A percentile compares a stretch with the other conserved stretches of the same genome.
phyloP scores from a whole-genome alignment of 2,113 vertebrate genomes.

The Mugil cephalus region DNA sequence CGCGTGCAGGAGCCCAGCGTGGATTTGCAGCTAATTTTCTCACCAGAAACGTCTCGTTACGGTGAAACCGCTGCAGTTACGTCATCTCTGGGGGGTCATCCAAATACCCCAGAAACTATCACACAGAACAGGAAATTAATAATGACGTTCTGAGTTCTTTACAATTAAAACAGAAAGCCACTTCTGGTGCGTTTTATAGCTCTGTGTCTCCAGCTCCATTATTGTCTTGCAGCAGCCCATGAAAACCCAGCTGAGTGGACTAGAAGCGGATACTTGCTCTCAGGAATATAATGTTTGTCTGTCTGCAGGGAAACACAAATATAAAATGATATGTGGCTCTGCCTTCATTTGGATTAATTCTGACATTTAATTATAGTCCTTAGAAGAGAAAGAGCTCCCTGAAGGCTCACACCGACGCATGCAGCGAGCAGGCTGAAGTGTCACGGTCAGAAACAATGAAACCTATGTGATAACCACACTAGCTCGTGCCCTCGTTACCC shows the following conservation, averaged over 20 bases:
- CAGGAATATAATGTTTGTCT: not conserved
- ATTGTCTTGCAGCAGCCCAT: not conserved
- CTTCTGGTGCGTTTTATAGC: conserved; percentile 26
- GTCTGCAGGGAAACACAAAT: not conserved
- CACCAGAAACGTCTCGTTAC: conserved; percentile 40
- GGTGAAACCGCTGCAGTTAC: conserved; percentile 48
- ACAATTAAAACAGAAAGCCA: conserved; percentile 42
- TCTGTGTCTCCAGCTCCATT: conserved; percentile 23
- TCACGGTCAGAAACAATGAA: not conserved
- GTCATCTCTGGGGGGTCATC: conserved; percentile 49
- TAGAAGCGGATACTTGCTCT: conserved; percentile 5
- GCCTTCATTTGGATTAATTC: not conserved
- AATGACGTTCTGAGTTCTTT: conserved; percentile 44
- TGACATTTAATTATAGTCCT: not conserved
- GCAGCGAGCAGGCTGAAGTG: not conserved
- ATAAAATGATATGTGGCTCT: not conserved
- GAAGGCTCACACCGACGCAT: not conserved
- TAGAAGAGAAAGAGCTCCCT: not conserved
- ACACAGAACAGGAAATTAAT: conserved; percentile 50
- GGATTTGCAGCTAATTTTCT: conserved; percentile 62
- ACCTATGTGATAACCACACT: conserved; percentile 36
- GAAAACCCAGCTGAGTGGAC: not conserved
- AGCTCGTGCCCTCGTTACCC: conserved; percentile 31
- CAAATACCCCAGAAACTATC: conserved; percentile 18
- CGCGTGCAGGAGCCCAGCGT: conserved; percentile 31